Evolutionary conservation across 2,113 vertebrate species (phyloP).

Genomic region (Sturnus vulgaris): DNA sequence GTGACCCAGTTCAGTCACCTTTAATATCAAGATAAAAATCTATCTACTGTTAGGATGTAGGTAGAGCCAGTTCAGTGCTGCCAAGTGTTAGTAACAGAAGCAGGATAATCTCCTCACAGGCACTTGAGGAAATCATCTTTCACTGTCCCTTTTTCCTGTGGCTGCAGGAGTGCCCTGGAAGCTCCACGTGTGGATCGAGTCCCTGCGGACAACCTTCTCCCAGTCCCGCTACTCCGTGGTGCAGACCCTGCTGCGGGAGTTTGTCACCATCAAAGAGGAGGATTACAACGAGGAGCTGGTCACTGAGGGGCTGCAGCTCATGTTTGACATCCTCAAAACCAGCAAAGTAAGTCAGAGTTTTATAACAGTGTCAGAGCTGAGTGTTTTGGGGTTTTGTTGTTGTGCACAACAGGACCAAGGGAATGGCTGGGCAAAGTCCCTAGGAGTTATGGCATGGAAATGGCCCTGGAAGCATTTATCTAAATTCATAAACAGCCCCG

Average conservation of each 20-base stretch:
- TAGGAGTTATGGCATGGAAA: neutral
- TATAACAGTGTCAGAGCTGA: neutral
- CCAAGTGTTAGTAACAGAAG: neutral
- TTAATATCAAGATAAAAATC: neutral
- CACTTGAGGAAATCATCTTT: neutral
- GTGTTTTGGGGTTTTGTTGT: neutral
- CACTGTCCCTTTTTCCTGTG: neutral
- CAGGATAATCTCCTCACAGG: neutral
- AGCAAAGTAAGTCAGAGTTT: conserved; percentile 80
- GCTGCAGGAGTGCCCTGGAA: conserved; percentile 92
- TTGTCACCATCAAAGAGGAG: conserved; percentile 89
- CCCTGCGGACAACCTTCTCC: conserved; percentile 86
- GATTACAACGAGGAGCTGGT: conserved; percentile 91
- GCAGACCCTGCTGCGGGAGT: conserved; percentile 88
- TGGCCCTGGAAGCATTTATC: neutral
- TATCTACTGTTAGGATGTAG: neutral
- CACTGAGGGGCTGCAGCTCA: conserved; percentile 84
- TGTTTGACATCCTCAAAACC: conserved; percentile 88
- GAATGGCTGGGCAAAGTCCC: fast-evolving
- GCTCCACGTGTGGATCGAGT: conserved; percentile 94
- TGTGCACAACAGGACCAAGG: neutral
- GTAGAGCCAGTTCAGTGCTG: neutral
- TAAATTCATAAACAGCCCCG: neutral
- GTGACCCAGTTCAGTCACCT: neutral
- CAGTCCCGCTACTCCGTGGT: conserved; percentile 85